Base-by-base conservation (phyloP, 2,888 invertebrate genomes). In the Lasioglossum villosulum region DNA sequence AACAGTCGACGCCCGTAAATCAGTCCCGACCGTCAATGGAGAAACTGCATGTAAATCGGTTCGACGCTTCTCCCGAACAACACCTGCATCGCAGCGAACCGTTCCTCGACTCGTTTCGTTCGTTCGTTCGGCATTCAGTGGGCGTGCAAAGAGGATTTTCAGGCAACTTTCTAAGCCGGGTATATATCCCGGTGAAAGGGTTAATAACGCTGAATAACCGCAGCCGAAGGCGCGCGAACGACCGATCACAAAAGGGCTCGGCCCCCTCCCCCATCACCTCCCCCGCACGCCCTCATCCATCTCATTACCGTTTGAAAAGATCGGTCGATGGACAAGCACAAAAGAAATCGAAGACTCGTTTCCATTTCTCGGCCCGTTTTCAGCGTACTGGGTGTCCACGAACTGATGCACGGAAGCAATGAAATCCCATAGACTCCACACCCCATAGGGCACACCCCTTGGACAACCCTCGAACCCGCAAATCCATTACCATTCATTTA, bases 151-250 rank as follows among this genome's bases (percentile, higher is more conserved):
- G 75, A 80, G 45, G 75, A 82, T 82, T 82, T 73, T 76, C 73
- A 56, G 52, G 56, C 70, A 34, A 75, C 84, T 84, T 84, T 84
- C 84, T 84, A 84, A 70, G 48, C 42, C 34, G 27, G 14, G 73
- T 39, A 19, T 63, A 30, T 63, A 63, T 74, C 59, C 59, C 77
- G 70, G 83, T 74, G 82, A 78, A 74, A 84, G 78, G 84, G 84
- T 75, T 71, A 84, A 84, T 48, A 37, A 78, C 71, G 37, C 30
- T 27, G 82, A 42, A 34, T 27, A 75, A 39, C 74, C 30, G 52
- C 42, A 30, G 23, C 39, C 37, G 27, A 74, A 78, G 16, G 52
- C 52, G 56, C 52, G 56, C 37, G 72, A n/a, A 48, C 27, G 68
- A 63, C 37, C 10, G 63, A 30, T 70, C 34, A 75, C 34, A 80